Evolutionary conservation across 2,113 vertebrate species (phyloP).

Genomic region (Capra hircus): DNA sequence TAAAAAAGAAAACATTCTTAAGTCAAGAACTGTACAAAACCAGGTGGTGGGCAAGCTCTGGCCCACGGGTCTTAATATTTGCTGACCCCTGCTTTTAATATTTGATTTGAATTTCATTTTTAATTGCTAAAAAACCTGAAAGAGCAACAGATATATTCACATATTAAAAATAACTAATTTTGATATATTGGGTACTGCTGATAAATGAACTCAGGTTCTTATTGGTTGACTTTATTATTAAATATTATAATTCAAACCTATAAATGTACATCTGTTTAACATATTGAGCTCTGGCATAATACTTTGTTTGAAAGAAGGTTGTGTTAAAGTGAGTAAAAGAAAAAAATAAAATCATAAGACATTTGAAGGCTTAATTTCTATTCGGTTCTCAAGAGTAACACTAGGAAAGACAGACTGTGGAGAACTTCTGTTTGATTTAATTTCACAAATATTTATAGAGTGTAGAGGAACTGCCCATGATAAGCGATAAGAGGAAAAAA

Average conservation of each 20-base stretch:
- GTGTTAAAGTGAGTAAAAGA: not conserved
- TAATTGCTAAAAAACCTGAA: not conserved
- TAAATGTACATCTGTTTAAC: not conserved
- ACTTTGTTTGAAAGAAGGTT: not conserved
- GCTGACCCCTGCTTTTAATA: not conserved
- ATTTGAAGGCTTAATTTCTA: not conserved
- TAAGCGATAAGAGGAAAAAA: not conserved
- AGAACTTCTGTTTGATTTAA: constrained; percentile 11
- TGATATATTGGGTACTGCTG: not conserved
- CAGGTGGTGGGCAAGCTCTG: not conserved
- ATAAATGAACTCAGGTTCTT: not conserved
- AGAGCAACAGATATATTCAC: not conserved
- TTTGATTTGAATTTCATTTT: constrained; percentile 8
- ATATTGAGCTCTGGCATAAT: not conserved
- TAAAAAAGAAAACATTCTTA: not conserved
- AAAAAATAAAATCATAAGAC: not conserved
- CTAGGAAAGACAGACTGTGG: not conserved
- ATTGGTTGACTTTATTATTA: not conserved
- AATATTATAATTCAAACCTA: constrained; percentile 19
- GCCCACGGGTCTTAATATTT: not conserved
- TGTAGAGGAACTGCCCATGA: not conserved
- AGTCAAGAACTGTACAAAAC: not conserved
- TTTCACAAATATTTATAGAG: not conserved
- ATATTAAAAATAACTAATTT: not conserved
- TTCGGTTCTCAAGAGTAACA: not conserved